These are phyloP conservation scores for Drosophila kuntzei DNA, from an alignment of 2,888 invertebrate genomes.

Conservation along the genomic window DNA sequence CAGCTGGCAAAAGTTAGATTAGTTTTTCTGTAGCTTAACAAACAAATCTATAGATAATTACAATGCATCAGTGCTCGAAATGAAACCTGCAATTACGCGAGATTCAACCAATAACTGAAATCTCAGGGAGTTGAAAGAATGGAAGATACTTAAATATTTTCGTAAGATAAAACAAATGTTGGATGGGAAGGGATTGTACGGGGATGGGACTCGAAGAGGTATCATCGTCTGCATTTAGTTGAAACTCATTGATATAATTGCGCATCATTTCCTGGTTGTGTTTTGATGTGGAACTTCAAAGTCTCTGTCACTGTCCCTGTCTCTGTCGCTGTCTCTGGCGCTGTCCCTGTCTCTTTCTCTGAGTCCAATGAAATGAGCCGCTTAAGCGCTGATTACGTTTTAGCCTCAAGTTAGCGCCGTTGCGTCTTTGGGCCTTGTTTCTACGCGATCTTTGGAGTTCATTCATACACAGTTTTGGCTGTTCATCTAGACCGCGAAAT, in stretches of 20 bases:
- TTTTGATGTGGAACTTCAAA: constrained; percentile 72
- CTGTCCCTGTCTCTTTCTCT: constrained; percentile 20
- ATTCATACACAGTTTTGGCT: constrained; percentile 43
- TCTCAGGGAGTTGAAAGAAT: constrained; percentile 19
- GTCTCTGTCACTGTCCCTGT: constrained; percentile 10
- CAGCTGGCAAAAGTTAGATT: background rate
- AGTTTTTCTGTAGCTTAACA: background rate
- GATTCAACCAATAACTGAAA: constrained; percentile 34
- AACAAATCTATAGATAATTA: constrained; percentile 61
- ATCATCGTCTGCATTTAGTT: constrained; percentile 58
- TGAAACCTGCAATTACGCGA: constrained; percentile 68
- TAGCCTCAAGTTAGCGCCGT: constrained; percentile 73
- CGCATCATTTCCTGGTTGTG: constrained; percentile 85
- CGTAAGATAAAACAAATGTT: constrained; percentile 40
- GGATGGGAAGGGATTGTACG: constrained; percentile 2
- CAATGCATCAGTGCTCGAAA: constrained; percentile 57
- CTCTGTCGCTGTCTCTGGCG: background rate
- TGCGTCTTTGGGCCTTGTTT: constrained; percentile 33
- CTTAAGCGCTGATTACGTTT: constrained; percentile 74
- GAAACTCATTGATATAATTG: constrained; percentile 84
- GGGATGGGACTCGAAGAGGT: constrained; percentile 5
- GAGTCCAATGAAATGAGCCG: constrained; percentile 72
- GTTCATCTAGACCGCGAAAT: constrained; percentile 55
- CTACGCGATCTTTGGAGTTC: constrained; percentile 34
- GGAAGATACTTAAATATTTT: constrained; percentile 43